These are phyloP conservation scores for Esox masquinongy DNA, from an alignment of 2,797 vertebrate species.

Conservation along the genomic window DNA sequence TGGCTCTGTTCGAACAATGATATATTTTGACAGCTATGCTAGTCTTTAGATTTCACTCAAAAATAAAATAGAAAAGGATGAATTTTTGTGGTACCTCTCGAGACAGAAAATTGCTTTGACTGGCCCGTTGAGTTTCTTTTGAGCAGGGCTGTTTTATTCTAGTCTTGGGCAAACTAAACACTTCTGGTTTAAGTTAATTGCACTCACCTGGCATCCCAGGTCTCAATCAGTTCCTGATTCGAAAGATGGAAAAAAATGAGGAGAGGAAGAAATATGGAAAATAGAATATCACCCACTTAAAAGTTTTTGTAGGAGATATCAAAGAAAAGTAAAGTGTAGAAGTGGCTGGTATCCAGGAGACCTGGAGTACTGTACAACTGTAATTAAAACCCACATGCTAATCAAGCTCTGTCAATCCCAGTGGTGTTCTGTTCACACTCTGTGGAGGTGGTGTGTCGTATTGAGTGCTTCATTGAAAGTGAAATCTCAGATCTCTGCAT, in stretches of 20 bases:
- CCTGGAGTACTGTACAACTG: slow-evolving; percentile 11
- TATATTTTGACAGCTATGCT: background rate
- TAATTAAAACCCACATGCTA: slow-evolving; percentile 49
- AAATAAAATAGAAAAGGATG: background rate
- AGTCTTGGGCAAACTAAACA: no score
- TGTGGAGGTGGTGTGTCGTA: slow-evolving; percentile 27
- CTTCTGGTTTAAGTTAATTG: slow-evolving; percentile 8
- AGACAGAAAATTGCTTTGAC: slow-evolving; percentile 14
- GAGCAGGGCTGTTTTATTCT: no score
- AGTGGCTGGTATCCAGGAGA: slow-evolving; percentile 9
- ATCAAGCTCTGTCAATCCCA: slow-evolving; percentile 32
- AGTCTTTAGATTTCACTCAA: background rate
- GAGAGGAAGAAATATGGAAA: background rate
- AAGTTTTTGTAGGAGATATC: slow-evolving; percentile 1
- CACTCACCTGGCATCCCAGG: background rate
- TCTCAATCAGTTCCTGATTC: slow-evolving; percentile 27
- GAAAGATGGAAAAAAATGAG: background rate
- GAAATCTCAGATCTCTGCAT: slow-evolving; percentile 30
- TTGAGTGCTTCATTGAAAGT: slow-evolving; percentile 7
- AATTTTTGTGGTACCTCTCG: background rate
- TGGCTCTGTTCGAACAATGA: background rate
- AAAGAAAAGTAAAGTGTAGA: slow-evolving; percentile 12
- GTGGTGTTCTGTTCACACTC: slow-evolving; percentile 14
- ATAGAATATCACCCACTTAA: slow-evolving; percentile 6
- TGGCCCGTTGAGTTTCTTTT: background rate